Conservation (phyloP, 2,888 invertebrate species). For the Empis livida region DNA sequence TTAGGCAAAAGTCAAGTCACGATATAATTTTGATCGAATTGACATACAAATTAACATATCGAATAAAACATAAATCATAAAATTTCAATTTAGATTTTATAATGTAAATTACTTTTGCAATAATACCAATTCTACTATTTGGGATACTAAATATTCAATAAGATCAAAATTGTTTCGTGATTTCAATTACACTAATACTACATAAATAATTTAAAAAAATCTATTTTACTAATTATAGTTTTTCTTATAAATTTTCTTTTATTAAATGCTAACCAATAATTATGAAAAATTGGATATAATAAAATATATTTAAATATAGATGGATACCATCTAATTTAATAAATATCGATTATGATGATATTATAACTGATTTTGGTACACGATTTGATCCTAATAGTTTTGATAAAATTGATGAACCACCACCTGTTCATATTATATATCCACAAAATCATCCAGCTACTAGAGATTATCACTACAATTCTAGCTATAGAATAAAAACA, state of each 20-base stretch:
- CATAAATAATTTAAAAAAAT: no score
- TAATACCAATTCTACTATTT: no score
- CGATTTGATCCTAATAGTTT: conserved; percentile 41
- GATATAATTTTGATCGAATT: no score
- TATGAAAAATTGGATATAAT: not conserved
- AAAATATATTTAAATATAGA: conserved; percentile 26
- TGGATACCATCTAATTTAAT: conserved; percentile 54
- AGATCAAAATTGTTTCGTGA: not conserved
- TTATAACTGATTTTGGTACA: conserved; percentile 18
- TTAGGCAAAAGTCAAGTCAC: no score
- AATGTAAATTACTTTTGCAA: no score
- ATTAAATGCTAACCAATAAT: not conserved
- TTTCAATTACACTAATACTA: not conserved
- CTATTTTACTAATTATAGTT: conserved; percentile 6
- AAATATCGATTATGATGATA: conserved; percentile 41
- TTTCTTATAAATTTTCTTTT: not conserved
- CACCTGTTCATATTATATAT: conserved; percentile 56
- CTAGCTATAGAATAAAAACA: not conserved
- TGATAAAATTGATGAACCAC: conserved; percentile 52
- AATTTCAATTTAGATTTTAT: no score
- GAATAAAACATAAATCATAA: no score
- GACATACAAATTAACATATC: no score
- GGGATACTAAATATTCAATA: no score
- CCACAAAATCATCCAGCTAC: conserved; percentile 40
- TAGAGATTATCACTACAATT: conserved; percentile 16